Conservation (phyloP, 23 tunicate genomes). For the Phallusia fumigata region DNA sequence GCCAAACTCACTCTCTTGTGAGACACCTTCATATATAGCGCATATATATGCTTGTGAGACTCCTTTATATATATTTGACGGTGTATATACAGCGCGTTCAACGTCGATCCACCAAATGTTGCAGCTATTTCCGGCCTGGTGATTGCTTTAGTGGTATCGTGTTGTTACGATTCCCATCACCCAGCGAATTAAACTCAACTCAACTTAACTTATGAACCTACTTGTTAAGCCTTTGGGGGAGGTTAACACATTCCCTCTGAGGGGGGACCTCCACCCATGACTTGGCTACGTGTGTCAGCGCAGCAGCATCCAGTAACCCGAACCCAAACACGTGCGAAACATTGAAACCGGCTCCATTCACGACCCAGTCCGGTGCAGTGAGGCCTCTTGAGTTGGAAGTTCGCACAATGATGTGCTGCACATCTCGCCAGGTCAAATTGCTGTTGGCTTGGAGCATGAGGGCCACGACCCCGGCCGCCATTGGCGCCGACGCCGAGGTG, state of each 20-base stretch:
- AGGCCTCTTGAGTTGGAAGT: slow-evolving; percentile 61
- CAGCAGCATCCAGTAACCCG: slow-evolving; percentile 91
- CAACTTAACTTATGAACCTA: too few species aligned
- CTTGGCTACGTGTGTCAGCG: slow-evolving; percentile 57
- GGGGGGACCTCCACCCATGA: slow-evolving; percentile 81
- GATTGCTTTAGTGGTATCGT: too few species aligned
- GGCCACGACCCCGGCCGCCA: slow-evolving; percentile 94
- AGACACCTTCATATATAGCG: too few species aligned
- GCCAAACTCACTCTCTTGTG: too few species aligned
- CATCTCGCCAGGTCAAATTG: slow-evolving; percentile 92
- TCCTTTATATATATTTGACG: too few species aligned
- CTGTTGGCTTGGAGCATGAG: slow-evolving; percentile 89
- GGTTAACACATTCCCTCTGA: slow-evolving; percentile 62
- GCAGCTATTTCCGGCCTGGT: too few species aligned
- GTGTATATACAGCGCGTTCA: too few species aligned
- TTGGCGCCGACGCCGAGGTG: slow-evolving; percentile 98
- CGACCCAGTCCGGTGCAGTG: slow-evolving; percentile 70
- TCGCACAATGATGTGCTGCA: slow-evolving; percentile 93
- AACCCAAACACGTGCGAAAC: slow-evolving; percentile 96
- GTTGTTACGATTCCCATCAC: too few species aligned
- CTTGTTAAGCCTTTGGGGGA: slow-evolving; percentile 15
- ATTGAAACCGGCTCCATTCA: slow-evolving; percentile 90
- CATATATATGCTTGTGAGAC: too few species aligned
- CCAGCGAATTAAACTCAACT: too few species aligned
- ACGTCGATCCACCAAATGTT: too few species aligned